Evolutionary conservation across 2,797 vertebrate genomes (phyloP).

Genomic region (Phalanger gymnotis): DNA sequence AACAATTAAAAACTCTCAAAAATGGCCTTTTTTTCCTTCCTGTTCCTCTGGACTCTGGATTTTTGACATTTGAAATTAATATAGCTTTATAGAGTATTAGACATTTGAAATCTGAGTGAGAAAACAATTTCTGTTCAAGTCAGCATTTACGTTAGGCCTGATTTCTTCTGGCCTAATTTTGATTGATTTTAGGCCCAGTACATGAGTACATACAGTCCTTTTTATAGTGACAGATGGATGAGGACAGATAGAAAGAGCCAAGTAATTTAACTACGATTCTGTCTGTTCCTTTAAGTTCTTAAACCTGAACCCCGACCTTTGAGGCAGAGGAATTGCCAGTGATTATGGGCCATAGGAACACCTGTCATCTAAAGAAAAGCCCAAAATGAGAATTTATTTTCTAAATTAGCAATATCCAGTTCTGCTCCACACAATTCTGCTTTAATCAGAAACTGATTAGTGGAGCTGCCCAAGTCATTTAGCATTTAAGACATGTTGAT

Average conservation of each 20-base stretch:
- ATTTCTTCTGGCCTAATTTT: constrained; percentile 12
- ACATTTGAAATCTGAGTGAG: constrained; percentile 35
- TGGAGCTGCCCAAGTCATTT: constrained; percentile 70
- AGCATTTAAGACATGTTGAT: constrained; percentile 57
- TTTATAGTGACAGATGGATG: constrained; percentile 7
- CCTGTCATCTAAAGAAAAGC: constrained; percentile 51
- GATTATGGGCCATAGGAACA: constrained; percentile 37
- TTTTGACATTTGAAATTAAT: constrained; percentile 12
- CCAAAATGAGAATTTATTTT: constrained; percentile 61
- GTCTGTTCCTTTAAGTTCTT: constrained; percentile 58
- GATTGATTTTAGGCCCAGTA: neutral
- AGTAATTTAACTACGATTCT: neutral
- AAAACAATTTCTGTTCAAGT: constrained; percentile 8
- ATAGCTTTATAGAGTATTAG: constrained; percentile 6
- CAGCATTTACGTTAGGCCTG: constrained; percentile 13
- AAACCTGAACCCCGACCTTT: constrained; percentile 50
- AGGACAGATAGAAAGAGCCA: constrained; percentile 36
- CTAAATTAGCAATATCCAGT: constrained; percentile 60
- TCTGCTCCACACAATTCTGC: constrained; percentile 45
- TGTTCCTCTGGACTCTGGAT: constrained; percentile 13
- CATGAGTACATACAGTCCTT: neutral
- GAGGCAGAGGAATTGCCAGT: constrained; percentile 10
- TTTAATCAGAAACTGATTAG: constrained; percentile 72
- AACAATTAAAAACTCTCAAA: constrained; percentile 5
- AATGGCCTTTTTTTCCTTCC: neutral